phyloP scores from a whole-genome alignment of 2,113 vertebrate genomes.

The Solenodon paradoxus region DNA sequence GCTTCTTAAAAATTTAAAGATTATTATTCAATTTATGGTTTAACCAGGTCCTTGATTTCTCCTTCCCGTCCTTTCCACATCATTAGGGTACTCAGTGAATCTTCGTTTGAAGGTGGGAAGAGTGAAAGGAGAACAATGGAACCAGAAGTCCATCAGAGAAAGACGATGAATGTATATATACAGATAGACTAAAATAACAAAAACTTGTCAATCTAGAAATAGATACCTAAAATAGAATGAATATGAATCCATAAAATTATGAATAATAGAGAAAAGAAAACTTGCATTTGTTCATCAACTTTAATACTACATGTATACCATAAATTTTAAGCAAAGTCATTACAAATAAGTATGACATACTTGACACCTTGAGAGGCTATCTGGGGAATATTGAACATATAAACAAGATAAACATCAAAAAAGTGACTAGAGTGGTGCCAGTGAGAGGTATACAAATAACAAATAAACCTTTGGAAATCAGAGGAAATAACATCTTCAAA shows the following conservation, averaged over 20 bases:
- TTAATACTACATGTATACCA: neutral
- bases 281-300: conserved; percentile 22
- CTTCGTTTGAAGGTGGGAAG: conserved; percentile 31
- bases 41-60: neutral
- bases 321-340: conserved; percentile 33
- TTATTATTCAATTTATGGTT: conserved; percentile 12
- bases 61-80: neutral
- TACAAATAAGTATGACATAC: neutral
- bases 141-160: neutral
- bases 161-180: neutral
- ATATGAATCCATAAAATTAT: conserved; percentile 9
- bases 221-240: conserved; percentile 6
- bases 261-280: neutral
- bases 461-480: conserved; percentile 23
- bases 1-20: conserved; percentile 38
- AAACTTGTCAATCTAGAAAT: conserved; percentile 5
- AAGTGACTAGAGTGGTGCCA: neutral
- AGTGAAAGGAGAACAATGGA: neutral
- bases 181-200: neutral
- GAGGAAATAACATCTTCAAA: conserved; percentile 1
- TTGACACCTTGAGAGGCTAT: conserved; percentile 20
- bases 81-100: neutral
- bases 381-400: conserved; percentile 17
- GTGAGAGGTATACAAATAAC: neutral
- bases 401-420: conserved; percentile 32